Evolutionary conservation across 2,113 vertebrate species (phyloP), one percentile per base, ranked within the genome.

Genomic region (Hippopotamus amphibius): DNA sequence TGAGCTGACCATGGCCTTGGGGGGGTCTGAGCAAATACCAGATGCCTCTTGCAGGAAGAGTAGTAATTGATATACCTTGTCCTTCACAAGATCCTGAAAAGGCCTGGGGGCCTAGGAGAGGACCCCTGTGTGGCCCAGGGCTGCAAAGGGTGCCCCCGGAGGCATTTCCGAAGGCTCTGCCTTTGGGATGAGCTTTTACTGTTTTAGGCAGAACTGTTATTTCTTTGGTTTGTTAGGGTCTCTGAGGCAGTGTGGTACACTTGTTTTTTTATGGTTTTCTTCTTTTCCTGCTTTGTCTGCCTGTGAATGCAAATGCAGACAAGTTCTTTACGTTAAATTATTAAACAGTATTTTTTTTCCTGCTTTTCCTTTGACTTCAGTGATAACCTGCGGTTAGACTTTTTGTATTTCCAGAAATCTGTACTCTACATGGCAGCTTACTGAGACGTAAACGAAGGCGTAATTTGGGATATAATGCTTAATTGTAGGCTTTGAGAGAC

Each of bases 301-400:
- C 71, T 74, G 46, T 80, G 61, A 66, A 55, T 63, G 66, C 89
- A 55, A 46, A 48, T 41, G n/a, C 16, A 72, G 61, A 79, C n/a
- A 15, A 41, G 43, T 33, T 68, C 68, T 86, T 71, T 37, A 14
- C 12, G 13, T 53, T 81, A 46, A 80, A 22, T 57, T 69, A 68
- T 61, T 72, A 30, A 94, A 57, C 71, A 88, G 3, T 80, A 17
- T 76, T 79, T 79, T 79, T 79, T 85, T 30, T 33, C 50, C 24
- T 84, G 53, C 89, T 65, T 82, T 81, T 41, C n/a, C 94, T 95
- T 87, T 79, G 82, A 81, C 8, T 13, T 74, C 26, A 80, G n/a
- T 96, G 30, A 76, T 77, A 43, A 13, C 61, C 53, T 33, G 0
- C 72, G 86, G 46, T 24, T 48, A 65, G 41, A 50, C 16, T 89